Evolutionary conservation across 2,113 vertebrate species (phyloP), one percentile per base, ranked within the genome.

Genomic region (Phasianus colchicus): DNA sequence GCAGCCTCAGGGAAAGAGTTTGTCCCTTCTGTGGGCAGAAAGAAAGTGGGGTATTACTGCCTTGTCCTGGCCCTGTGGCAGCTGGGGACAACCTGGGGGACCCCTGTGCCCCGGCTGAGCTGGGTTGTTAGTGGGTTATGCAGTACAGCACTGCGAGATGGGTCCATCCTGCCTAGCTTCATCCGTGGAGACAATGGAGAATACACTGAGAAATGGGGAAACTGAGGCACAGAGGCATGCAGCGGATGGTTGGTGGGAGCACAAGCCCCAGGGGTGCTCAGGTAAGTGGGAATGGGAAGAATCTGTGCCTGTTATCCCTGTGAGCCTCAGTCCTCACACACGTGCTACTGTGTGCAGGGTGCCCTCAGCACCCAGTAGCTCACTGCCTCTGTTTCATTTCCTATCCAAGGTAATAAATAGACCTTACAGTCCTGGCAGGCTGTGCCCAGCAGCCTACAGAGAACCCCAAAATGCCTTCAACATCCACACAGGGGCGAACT

Each of bases 1-100:
- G 98, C 95, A 36, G 97, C 80, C 57, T 97, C 97, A 27, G 97
- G 98, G 90, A 98, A 96, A 72, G 96, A 95, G 69, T 93, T 91
- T 63, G 92, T 95, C 93, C 90, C 95, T 94, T 95, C 97, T 97
- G 97, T 92, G 95, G 95, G 96, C 95, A 96, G 85, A 96, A 97
- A 97, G 92, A 96, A 94, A 96, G 95, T 21, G 89, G 94, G 92
- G 27, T 63, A 92, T 97, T 95, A 96, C 89, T 52, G 86, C 81
- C 91, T 43, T 3, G 57, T 18, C 76, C 73, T 86, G 80, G 36
- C 61, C 45, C 30, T 4, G 0, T 1, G 19, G 45, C 50, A 27
- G 81, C 43, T 66, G 67, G 84, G 83, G 86, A 36, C 58, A 87
- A 61, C 57, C 73, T 70, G 2, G 63, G 11, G 58, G 29, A 27